Percentiles rank a stretch among this genome's conserved stretches.
phyloP scores from a whole-genome alignment of 2,797 vertebrate species.

The Molossus alvarezi region DNA sequence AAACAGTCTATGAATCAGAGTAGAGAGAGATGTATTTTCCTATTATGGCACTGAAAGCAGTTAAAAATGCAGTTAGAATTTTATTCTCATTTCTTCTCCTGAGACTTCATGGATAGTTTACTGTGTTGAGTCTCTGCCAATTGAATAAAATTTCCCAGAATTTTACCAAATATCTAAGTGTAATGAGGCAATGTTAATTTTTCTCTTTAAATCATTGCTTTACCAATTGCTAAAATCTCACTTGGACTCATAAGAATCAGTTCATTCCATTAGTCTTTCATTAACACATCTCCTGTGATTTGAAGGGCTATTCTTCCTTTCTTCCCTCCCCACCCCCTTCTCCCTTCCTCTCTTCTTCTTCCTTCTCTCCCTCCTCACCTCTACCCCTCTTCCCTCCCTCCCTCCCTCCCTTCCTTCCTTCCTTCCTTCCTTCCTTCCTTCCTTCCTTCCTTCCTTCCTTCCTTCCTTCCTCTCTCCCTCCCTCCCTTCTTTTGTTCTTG shows the following conservation, averaged over 20 bases:
- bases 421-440: neutral
- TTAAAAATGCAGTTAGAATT: conserved; percentile 32
- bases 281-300: neutral
- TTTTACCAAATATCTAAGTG: conserved; percentile 39
- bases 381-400: neutral
- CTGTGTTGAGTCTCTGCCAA: neutral
- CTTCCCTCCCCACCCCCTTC: neutral
- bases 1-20: conserved; percentile 63
- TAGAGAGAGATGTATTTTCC: neutral
- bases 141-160: conserved; percentile 32
- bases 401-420: neutral
- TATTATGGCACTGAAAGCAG: conserved; percentile 30
- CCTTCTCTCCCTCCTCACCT: neutral
- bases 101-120: conserved; percentile 23
- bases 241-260: neutral
- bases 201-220: conserved; percentile 21
- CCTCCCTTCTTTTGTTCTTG: neutral
- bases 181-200: neutral
- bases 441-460: neutral
- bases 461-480: neutral
- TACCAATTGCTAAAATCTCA: neutral
- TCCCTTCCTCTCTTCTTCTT: neutral
- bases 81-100: conserved; percentile 45
- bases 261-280: neutral
- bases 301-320: neutral